Conservation (phyloP, 2,113 vertebrate genomes). For the Junco hyemalis region DNA sequence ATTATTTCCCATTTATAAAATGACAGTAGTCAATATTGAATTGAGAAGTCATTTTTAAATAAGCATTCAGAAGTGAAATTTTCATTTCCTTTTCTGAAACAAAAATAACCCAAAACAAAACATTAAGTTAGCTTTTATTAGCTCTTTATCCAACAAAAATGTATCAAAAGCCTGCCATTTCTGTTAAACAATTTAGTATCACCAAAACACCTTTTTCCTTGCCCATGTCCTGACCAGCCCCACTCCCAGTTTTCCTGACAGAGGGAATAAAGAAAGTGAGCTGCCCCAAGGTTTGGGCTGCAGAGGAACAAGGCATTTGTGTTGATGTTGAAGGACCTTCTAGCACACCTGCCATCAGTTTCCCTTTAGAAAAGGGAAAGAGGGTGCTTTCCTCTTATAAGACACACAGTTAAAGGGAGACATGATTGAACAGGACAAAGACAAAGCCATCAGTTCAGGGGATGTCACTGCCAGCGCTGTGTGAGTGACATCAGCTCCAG, state of each 20-base stretch:
- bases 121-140: background rate
- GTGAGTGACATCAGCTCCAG: background rate
- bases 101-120: background rate
- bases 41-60: background rate
- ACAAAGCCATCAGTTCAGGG: background rate
- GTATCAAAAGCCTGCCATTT: background rate
- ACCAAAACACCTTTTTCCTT: background rate
- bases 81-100: background rate
- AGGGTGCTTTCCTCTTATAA: background rate
- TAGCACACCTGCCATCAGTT: background rate
- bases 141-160: background rate
- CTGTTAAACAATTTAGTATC: background rate
- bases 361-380: background rate
- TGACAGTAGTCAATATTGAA: background rate
- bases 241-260: background rate
- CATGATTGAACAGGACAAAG: background rate
- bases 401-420: background rate
- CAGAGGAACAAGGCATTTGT: background rate
- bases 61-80: background rate
- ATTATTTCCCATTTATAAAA: background rate
- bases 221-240: background rate
- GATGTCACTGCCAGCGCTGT: rapidly evolving
- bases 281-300: background rate
- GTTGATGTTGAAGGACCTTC: background rate
- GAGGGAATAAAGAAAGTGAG: background rate